These are phyloP conservation scores for Paratilapia polleni DNA, from an alignment of 2,113 vertebrate species.

Conservation along the genomic window DNA sequence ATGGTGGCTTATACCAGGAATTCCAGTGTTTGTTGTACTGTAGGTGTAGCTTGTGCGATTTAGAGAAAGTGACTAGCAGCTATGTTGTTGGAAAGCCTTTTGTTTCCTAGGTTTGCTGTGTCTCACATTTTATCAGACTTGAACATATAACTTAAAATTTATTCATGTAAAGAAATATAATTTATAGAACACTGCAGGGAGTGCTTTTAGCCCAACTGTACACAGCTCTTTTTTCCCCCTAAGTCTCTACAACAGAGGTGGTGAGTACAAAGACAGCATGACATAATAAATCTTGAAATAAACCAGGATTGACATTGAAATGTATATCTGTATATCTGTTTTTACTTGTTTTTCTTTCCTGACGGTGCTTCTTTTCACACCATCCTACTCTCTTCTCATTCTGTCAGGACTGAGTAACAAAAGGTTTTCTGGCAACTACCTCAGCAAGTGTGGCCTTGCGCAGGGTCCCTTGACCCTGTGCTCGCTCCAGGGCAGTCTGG, in stretches of 20 bases:
- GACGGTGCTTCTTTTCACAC: neutral
- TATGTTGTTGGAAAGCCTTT: conserved; percentile 22
- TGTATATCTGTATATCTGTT: neutral
- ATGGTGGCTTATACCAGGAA: conserved; percentile 27
- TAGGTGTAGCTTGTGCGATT: conserved; percentile 1
- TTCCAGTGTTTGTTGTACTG: neutral
- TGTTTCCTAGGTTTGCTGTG: conserved; percentile 50
- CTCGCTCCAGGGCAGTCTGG: conserved; percentile 32
- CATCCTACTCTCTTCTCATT: neutral
- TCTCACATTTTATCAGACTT: neutral
- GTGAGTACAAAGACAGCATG: neutral
- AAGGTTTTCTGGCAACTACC: neutral
- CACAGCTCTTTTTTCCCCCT: neutral
- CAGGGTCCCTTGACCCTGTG: conserved; percentile 1
- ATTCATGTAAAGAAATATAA: neutral
- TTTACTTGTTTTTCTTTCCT: neutral
- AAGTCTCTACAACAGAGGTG: neutral
- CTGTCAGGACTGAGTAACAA: neutral
- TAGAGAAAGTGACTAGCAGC: neutral
- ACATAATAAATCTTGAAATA: neutral
- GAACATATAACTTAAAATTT: neutral
- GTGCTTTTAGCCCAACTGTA: neutral
- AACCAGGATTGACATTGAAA: neutral
- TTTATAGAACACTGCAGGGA: neutral
- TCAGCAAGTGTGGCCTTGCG: neutral